A percentile compares a stretch with the other conserved stretches of the same genome.
Conservation (phyloP, 1,140 invertebrate species). For the Melanaphis sacchari region DNA sequence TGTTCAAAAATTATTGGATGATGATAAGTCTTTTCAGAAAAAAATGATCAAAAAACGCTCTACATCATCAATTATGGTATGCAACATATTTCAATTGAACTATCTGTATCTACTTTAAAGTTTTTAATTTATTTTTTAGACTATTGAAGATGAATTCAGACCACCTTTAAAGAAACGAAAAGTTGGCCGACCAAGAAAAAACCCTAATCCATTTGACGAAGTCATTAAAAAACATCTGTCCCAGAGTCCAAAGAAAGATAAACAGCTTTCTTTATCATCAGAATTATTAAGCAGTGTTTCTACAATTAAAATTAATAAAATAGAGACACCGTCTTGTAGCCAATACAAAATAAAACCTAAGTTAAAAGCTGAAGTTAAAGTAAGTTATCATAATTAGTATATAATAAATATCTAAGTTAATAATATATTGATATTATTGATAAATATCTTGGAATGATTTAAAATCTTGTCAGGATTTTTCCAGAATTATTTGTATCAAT, state of each 20-base stretch:
- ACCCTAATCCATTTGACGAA: conserved; percentile 4
- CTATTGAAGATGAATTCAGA: conserved; percentile 38
- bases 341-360: conserved; percentile 54
- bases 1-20: conserved; percentile 26
- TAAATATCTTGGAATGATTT: neutral
- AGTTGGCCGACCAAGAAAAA: conserved; percentile 50
- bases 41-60: conserved; percentile 34
- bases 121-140: conserved; percentile 20
- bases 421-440: neutral
- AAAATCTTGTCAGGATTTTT: neutral
- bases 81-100: neutral
- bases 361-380: conserved; percentile 59
- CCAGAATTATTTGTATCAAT: neutral
- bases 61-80: conserved; percentile 40
- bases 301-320: conserved; percentile 11
- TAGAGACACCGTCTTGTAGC: neutral
- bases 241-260: conserved; percentile 40
- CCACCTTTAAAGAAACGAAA: conserved; percentile 50
- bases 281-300: neutral
- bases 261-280: neutral
- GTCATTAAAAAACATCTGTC: neutral
- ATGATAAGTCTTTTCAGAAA: neutral
- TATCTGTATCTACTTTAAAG: neutral
- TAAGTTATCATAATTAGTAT: neutral
- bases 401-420: neutral